Conservation (phyloP, 1,140 invertebrate genomes). For the Atta cephalotes region DNA sequence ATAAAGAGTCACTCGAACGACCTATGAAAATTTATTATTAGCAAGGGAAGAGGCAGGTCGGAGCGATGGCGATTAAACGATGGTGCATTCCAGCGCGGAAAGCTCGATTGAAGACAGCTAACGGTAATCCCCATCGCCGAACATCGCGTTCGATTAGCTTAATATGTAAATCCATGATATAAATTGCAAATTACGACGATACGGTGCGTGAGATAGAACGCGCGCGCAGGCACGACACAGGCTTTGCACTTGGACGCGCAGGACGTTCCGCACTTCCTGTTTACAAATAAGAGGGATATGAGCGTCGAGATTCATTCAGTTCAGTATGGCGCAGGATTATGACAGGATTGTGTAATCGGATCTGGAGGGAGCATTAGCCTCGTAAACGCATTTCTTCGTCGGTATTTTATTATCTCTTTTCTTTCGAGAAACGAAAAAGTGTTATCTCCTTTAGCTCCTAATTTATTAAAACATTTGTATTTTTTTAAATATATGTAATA, state of each 20-base stretch:
- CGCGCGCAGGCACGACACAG: neutral
- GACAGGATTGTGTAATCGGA: constrained; percentile 31
- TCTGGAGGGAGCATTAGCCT: neutral
- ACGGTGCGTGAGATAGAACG: constrained; percentile 30
- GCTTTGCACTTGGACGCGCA: constrained; percentile 26
- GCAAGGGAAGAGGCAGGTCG: neutral
- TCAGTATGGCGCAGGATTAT: constrained; percentile 23
- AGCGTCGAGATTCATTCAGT: constrained; percentile 21
- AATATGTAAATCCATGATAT: constrained; percentile 67
- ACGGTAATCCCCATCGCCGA: constrained; percentile 53
- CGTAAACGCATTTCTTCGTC: constrained; percentile 9
- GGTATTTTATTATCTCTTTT: constrained; percentile 11
- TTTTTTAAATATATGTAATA: too few species aligned
- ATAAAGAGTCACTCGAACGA: constrained; percentile 54
- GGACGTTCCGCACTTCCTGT: constrained; percentile 43
- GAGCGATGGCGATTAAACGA: constrained; percentile 23
- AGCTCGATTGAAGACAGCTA: constrained; percentile 13
- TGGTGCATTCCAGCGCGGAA: constrained; percentile 42
- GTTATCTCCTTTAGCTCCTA: neutral
- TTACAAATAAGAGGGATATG: constrained; percentile 27
- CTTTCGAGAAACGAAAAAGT: neutral
- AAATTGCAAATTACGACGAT: constrained; percentile 64
- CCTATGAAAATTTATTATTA: constrained; percentile 65
- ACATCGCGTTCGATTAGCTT: constrained; percentile 42
- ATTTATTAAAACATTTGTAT: too few species aligned